Base-by-base conservation (phyloP, 2,888 invertebrate species). In the Phyllotreta cruciferae region DNA sequence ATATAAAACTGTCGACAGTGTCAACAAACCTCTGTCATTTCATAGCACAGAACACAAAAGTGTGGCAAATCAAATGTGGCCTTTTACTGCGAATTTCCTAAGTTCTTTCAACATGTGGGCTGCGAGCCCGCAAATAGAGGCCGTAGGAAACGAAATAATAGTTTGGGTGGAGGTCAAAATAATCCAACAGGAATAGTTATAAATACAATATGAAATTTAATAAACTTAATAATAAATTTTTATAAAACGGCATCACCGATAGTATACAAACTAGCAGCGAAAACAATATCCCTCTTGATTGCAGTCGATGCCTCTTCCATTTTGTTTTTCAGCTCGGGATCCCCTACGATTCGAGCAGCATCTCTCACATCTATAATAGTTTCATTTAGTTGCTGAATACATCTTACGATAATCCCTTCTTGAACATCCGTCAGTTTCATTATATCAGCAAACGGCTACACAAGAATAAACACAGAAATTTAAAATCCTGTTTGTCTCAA, bases 211-310 rank as follows among this genome's bases (percentile, higher is more conserved):
- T 3, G 2, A 24, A 24, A 24, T 24, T 24, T 24, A 1, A 24
- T 10, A 50, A 8, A 50, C 34, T 8, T 1, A 13, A 4, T 13
- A 11, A 14, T 1, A 11, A 24, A 8, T 11, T 39, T 42, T 63
- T 56, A 70, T 36, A 68, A 4, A 24, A 24, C 8, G 38, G 66
- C 66, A 38, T 73, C 75, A 13, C 81, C 79, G 72, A 84, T 83
- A 2, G 94, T 96, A 77, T 99, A 99, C 47, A 99, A 86, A 81
- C 96, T 97, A 36, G 96, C 96, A 14, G 98, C 94, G 79, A 99
- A 99, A 0, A 99, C 98, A 75, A 99, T 98, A 80, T 98, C 98
- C 63, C 99, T 85, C 80, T 97, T 96, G 68, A 99, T 97, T 45
- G 92, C 90, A 1, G 89, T 88, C 0, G 94, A 94, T 0, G 96